These are phyloP conservation scores for Margarornis squamiger DNA, from an alignment of 2,797 vertebrate species.

Conservation along the genomic window DNA sequence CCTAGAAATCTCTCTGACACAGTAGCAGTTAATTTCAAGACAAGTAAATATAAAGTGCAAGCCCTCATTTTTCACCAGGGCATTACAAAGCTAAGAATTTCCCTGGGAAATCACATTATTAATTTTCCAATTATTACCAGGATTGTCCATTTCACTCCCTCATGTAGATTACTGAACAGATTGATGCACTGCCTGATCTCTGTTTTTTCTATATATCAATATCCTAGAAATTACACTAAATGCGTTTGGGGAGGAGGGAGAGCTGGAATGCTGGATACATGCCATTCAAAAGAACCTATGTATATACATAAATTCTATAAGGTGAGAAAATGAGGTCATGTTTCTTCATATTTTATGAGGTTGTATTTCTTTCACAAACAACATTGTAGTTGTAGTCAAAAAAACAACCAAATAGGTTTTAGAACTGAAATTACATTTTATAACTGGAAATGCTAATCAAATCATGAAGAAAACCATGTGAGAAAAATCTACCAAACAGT, in stretches of 20 bases:
- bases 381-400: background rate
- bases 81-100: background rate
- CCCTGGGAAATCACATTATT: background rate
- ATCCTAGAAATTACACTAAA: background rate
- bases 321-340: background rate
- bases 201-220: background rate
- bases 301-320: background rate
- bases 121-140: accelerated
- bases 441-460: background rate
- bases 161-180: background rate
- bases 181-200: background rate
- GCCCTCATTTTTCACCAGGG: background rate
- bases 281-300: background rate
- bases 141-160: background rate
- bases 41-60: background rate
- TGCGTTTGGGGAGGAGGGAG: background rate
- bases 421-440: background rate
- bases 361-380: background rate
- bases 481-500: background rate
- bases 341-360: background rate
- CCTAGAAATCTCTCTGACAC: background rate
- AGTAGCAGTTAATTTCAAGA: background rate
- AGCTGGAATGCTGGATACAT: background rate
- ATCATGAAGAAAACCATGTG: background rate
- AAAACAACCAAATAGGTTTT: background rate